Evolutionary conservation across 2,888 invertebrate species (phyloP), one percentile per base, ranked within the genome.

Genomic region (Malachius bipustulatus): DNA sequence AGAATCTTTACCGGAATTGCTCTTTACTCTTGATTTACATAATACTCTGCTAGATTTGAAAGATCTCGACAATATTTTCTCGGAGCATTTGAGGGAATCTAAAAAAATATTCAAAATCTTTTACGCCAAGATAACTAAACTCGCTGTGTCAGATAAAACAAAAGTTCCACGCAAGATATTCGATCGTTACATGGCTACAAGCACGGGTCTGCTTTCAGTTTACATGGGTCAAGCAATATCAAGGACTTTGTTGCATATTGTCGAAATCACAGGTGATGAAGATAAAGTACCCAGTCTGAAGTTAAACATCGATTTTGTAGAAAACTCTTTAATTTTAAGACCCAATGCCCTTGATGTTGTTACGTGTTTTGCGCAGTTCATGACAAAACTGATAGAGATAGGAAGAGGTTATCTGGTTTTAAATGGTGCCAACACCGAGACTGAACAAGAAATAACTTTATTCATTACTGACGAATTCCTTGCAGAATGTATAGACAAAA

Each of bases 201-300:
- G 50, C 16, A 58, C 58, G 14, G 64, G 62, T 14, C 54, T 75
- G 2, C 64, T 75, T 37, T 64, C 67, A 26, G 66, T 71, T 48
- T 73, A 77, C 57, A 69, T 84, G 46, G 73, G 77, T 46, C 71
- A 75, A 47, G 52, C 77, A 16, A 76, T 82, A 65, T 70, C 75
- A 32, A 64, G 70, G 34, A 80, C 82, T 4, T 72, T 83, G 30
- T 64, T 73, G 28, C 67, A 73, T 42, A 60, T 83, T 4, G 67
- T 77, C 38, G 63, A 70, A 1, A 59, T 68, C 4, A 65, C 78
- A 6, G 62, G 65, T 35, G 59, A 68, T 43, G 62, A 68, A 2
- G 61, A 68, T 3, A 57, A 60, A 26, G 70, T 77, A 32, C 79
- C 82, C 1, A 70, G 73, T 48, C 57, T 84, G 30, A 69, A 71